Evolutionary conservation across 2,113 vertebrate genomes (phyloP), one percentile per base, ranked within the genome.

Genomic region (Scomber scombrus): DNA sequence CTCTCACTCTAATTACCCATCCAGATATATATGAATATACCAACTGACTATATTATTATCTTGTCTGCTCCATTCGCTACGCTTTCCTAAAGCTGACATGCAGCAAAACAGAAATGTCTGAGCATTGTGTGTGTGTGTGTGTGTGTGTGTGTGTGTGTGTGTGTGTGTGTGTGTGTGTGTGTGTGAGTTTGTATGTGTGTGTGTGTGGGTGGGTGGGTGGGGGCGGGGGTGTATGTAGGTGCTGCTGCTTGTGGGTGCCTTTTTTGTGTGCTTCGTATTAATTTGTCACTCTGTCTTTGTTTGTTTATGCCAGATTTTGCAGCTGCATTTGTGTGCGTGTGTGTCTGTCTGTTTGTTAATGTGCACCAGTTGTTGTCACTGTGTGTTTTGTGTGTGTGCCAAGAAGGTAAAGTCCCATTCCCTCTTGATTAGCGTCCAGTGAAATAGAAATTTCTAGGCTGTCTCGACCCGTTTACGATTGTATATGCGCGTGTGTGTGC

Each of bases 1-100:
- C 57, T 74, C 46, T 69, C 51, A 19, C 80, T 71, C 46, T 75
- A 75, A 89, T 86, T 84, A 81, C 81, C 73, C 58, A 56, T 80
- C 58, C 69, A 83, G 71, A 76, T 46, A 29, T 50, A 50, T 73
- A 71, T 71, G 73, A 75, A 88, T 74, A 82, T 78, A 70, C 57
- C 31, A 10, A 52, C 69, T 77, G 76, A 78, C 75, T 78, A 74
- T 82, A 52, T 84, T 68, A 90, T 90, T 89, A 89, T 84, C 88
- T 71, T 86, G 85, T 90, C 85, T 78, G 31, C 70, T 84, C 65
- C 68, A 13, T 83, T 88, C 49, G 65, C 79, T 73, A 19, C 3
- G 40, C 85, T 81, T 72, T 72, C 76, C 29, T 49, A 11, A 46
- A 80, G 46, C 57, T 85, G 81, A 82, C 78, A 86, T 76, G 73